Percentiles rank a stretch among this genome's conserved stretches.
These are phyloP conservation scores for Microtus ochrogaster DNA, from an alignment of 2,113 vertebrate species.

Conservation along the genomic window DNA sequence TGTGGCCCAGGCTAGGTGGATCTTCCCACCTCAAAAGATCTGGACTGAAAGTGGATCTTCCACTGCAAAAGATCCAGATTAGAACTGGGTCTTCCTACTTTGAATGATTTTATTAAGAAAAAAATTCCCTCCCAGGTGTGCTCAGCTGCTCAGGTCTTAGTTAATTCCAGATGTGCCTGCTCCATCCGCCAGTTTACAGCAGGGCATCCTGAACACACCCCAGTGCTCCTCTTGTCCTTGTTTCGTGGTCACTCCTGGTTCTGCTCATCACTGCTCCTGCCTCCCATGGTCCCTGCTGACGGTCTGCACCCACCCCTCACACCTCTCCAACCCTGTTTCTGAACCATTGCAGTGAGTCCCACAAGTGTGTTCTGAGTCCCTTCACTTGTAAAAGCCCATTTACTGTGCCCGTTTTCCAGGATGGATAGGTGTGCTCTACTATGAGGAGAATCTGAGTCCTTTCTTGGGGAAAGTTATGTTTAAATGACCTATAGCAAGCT, in stretches of 20 bases:
- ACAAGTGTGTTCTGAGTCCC: not conserved
- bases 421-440: not conserved
- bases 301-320: not conserved
- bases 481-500: not conserved
- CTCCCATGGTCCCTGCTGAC: fast-evolving
- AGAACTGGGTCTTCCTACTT: not conserved
- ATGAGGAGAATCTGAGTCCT: not conserved
- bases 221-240: fast-evolving
- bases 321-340: not conserved
- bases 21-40: not conserved
- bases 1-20: not conserved
- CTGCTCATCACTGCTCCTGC: not conserved
- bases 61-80: not conserved
- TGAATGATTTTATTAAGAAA: not conserved
- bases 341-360: not conserved
- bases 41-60: not conserved
- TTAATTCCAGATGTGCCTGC: not conserved
- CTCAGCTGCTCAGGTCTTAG: not conserved
- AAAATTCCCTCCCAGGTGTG: not conserved
- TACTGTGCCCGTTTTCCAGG: not conserved
- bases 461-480: not conserved
- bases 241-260: not conserved
- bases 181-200: not conserved
- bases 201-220: not conserved
- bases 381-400: not conserved